Evolutionary conservation across 2,797 vertebrate genomes (phyloP).

Genomic region (Chromobotia macracanthus): DNA sequence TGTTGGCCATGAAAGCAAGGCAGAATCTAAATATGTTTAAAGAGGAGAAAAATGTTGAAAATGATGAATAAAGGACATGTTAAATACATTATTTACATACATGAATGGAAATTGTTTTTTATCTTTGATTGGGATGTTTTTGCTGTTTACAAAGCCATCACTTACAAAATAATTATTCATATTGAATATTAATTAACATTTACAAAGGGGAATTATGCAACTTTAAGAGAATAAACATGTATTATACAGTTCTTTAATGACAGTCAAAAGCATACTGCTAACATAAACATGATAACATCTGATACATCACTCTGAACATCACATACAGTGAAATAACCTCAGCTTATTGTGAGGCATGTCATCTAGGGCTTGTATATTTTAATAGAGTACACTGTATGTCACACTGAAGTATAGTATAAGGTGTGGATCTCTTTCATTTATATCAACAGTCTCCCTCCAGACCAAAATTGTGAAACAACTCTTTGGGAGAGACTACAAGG

Average conservation of each 20-base stretch:
- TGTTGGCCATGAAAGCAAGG: slow-evolving; percentile 5
- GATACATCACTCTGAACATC: slow-evolving; percentile 16
- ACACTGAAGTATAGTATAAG: not conserved
- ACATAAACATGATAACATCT: not conserved
- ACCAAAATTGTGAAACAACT: slow-evolving; percentile 17
- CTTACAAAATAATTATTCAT: slow-evolving; percentile 41
- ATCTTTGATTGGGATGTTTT: slow-evolving; percentile 11
- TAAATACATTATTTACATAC: slow-evolving; percentile 39
- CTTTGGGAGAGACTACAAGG: not conserved
- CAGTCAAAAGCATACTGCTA: not conserved
- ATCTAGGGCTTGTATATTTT: not conserved
- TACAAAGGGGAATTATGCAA: slow-evolving; percentile 7
- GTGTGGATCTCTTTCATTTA: not conserved
- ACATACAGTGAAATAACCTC: slow-evolving; percentile 19
- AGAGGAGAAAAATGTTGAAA: not conserved
- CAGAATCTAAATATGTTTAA: not conserved
- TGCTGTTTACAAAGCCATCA: slow-evolving; percentile 23
- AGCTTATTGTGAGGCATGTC: not conserved
- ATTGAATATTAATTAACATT: slow-evolving; percentile 11
- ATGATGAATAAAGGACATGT: not conserved
- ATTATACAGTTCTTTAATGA: slow-evolving; percentile 29
- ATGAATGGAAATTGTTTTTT: not conserved
- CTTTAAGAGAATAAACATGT: not conserved
- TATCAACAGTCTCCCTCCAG: slow-evolving; percentile 11
- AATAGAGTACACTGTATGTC: not conserved